Conservation (phyloP, 2,113 vertebrate species). For the Falco punctatus region DNA sequence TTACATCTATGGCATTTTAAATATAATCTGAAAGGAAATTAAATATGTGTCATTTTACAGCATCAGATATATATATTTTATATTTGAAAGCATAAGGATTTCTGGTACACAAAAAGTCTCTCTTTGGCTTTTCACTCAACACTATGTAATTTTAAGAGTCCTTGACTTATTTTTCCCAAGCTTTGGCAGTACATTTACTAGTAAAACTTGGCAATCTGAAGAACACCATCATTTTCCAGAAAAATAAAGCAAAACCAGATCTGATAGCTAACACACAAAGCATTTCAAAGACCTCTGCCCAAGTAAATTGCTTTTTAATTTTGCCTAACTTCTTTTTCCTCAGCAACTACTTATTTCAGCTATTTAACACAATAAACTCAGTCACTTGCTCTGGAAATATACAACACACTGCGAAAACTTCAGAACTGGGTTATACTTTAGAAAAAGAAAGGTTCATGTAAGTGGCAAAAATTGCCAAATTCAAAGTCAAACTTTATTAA, state of each 20-base stretch:
- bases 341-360: conserved; percentile 14
- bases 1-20: not conserved
- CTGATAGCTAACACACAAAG: conserved; percentile 53
- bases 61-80: conserved; percentile 58
- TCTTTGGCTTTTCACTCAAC: conserved; percentile 86
- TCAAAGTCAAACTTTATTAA: conserved; percentile 65
- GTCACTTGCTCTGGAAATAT: conserved; percentile 59
- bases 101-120: conserved; percentile 65
- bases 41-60: conserved; percentile 34
- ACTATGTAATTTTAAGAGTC: conserved; percentile 82
- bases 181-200: conserved; percentile 82
- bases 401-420: conserved; percentile 66
- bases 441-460: conserved; percentile 34
- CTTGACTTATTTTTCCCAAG: conserved; percentile 79
- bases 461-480: conserved; percentile 66
- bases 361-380: conserved; percentile 38
- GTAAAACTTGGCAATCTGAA: conserved; percentile 81
- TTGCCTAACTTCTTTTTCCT: conserved; percentile 37
- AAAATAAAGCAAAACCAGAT: conserved; percentile 73
- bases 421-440: conserved; percentile 39
- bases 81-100: conserved; percentile 65
- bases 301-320: conserved; percentile 57
- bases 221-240: conserved; percentile 57
- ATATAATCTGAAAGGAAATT: conserved; percentile 47
- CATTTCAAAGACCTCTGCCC: conserved; percentile 16